A percentile compares a stretch with the other conserved stretches of the same genome.
Conservation (phyloP, 2,113 vertebrate genomes). For the Opisthocomus hoazin region DNA sequence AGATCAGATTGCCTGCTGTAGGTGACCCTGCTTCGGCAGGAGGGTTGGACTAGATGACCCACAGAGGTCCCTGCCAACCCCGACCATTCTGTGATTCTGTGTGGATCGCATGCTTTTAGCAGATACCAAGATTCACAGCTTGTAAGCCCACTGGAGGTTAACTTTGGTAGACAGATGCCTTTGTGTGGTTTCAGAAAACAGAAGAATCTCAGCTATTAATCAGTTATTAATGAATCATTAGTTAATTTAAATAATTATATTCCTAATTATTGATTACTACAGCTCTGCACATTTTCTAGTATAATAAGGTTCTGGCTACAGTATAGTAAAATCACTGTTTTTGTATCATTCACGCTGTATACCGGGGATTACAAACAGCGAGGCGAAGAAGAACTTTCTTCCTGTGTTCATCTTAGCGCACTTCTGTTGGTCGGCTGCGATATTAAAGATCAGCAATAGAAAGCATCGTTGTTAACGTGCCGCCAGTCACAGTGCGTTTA, state of each 20-base stretch:
- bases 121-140: not conserved
- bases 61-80: too few relatives aligned
- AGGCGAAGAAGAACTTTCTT: not conserved
- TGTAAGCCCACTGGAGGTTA: not conserved
- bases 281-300: not conserved
- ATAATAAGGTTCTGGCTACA: not conserved
- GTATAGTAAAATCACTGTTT: not conserved
- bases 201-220: not conserved
- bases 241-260: not conserved
- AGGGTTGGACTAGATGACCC: too few relatives aligned
- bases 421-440: not conserved
- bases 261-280: not conserved
- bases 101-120: accelerated
- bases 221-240: not conserved
- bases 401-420: accelerated
- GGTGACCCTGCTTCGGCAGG: too few relatives aligned
- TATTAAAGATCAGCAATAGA: not conserved
- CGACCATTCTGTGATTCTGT: too few relatives aligned
- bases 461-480: not conserved
- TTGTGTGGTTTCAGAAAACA: not conserved
- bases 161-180: not conserved
- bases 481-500: not conserved
- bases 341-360: not conserved
- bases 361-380: accelerated
- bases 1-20: too few relatives aligned